Evolutionary conservation across 2,113 vertebrate genomes (phyloP).

Genomic region (Enhydra lutris): DNA sequence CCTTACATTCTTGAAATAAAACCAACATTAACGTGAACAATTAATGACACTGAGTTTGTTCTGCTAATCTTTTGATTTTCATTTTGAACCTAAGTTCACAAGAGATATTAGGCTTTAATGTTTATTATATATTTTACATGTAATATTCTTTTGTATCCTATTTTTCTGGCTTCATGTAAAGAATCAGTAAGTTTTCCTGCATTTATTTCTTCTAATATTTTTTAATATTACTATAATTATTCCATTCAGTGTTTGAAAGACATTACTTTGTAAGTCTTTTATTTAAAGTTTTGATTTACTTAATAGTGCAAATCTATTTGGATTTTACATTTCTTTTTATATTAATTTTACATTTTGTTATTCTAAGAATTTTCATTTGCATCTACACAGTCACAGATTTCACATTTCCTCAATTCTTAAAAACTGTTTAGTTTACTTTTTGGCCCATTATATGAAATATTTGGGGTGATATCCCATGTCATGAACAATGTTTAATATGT

Average conservation of each 20-base stretch:
- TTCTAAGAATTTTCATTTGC: neutral
- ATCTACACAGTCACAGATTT: neutral
- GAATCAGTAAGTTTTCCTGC: neutral
- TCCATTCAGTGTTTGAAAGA: neutral
- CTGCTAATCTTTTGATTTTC: neutral
- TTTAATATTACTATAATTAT: neutral
- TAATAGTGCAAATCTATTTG: neutral
- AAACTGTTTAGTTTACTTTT: neutral
- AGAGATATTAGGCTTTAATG: neutral
- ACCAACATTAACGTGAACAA: neutral
- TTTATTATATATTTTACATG: neutral
- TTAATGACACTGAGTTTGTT: neutral
- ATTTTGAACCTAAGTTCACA: neutral
- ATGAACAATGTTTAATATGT: neutral
- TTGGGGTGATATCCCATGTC: neutral
- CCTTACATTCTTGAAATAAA: neutral
- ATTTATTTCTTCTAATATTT: neutral
- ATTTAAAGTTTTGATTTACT: neutral
- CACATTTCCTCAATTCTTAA: neutral
- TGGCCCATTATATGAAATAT: neutral
- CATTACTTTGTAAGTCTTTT: neutral
- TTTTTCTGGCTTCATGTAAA: neutral
- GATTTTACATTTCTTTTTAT: neutral
- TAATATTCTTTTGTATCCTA: neutral
- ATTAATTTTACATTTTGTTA: neutral